Evolutionary conservation across 2,888 invertebrate genomes (phyloP).

Genomic region (Periphyllus acericola): DNA sequence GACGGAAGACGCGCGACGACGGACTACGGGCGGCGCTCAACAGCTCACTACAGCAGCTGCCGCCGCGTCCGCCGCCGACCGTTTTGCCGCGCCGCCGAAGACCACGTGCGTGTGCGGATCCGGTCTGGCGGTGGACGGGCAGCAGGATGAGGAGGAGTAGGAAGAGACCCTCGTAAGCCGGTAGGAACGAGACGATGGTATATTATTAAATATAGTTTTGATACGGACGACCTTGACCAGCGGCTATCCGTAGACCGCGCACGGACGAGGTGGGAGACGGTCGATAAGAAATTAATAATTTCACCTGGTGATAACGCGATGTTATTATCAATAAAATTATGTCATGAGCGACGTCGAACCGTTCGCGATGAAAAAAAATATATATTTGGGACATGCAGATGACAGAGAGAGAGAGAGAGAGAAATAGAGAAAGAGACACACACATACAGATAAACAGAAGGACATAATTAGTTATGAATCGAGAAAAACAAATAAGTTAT

Average conservation of each 20-base stretch:
- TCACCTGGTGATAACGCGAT: no score
- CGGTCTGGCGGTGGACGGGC: background rate
- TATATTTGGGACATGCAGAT: background rate
- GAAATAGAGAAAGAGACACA: background rate
- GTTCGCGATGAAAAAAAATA: background rate
- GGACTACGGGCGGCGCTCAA: background rate
- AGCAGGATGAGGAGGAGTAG: background rate
- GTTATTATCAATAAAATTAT: background rate
- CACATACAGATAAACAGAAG: background rate
- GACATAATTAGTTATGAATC: background rate
- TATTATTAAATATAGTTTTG: background rate
- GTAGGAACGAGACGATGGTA: background rate
- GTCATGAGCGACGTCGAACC: background rate
- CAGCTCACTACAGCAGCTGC: background rate
- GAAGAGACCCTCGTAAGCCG: background rate
- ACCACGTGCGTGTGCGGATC: constrained; percentile 17
- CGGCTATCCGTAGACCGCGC: no score
- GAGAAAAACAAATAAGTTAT: no score
- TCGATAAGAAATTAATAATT: no score
- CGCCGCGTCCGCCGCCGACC: background rate
- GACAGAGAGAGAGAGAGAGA: background rate
- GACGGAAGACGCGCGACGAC: background rate
- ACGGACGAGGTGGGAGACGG: no score
- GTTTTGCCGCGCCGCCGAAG: background rate
- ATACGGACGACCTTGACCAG: constrained; percentile 6